Evolutionary conservation across 2,888 invertebrate genomes (phyloP).

Genomic region (Caenorhabditis sp.): DNA sequence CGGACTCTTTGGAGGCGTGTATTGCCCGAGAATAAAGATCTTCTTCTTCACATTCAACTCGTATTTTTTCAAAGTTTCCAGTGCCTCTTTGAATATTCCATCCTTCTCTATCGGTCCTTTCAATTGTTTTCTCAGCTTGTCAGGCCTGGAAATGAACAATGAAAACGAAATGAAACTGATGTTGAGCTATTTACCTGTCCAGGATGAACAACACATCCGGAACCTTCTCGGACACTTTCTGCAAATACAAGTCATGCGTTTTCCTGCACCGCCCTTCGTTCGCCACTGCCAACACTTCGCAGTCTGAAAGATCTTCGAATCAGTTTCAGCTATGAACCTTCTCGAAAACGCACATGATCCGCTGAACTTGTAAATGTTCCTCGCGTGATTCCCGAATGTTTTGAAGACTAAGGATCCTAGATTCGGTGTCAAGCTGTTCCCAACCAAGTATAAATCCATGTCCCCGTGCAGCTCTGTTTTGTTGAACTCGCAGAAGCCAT

Average conservation of each 20-base stretch:
- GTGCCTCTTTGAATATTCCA: slow-evolving; percentile 45
- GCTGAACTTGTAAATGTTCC: slow-evolving; percentile 62
- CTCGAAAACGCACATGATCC: slow-evolving; percentile 56
- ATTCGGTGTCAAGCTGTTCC: slow-evolving; percentile 68
- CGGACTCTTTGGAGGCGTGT: slow-evolving; percentile 41
- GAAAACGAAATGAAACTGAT: too few relatives aligned
- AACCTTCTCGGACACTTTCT: slow-evolving; percentile 25
- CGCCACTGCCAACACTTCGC: slow-evolving; percentile 56
- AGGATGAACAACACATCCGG: slow-evolving; percentile 67
- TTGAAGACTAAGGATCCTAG: slow-evolving; percentile 57
- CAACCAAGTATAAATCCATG: slow-evolving; percentile 53
- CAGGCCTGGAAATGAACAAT: slow-evolving; percentile 21
- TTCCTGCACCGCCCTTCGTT: slow-evolving; percentile 32
- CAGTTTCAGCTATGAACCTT: not conserved
- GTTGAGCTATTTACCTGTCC: too few relatives aligned
- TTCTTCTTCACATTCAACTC: slow-evolving; percentile 56
- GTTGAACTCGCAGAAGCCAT: slow-evolving; percentile 66
- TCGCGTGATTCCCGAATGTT: slow-evolving; percentile 52
- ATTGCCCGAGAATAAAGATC: slow-evolving; percentile 53
- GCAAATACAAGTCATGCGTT: slow-evolving; percentile 33
- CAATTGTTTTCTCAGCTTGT: slow-evolving; percentile 26
- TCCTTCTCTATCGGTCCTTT: slow-evolving; percentile 30
- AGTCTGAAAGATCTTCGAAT: slow-evolving; percentile 34
- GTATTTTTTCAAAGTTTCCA: slow-evolving; percentile 44
- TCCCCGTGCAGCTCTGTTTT: slow-evolving; percentile 43